Base-by-base conservation (phyloP, 2,888 invertebrate species). In the Omphaloscelis lunosa region DNA sequence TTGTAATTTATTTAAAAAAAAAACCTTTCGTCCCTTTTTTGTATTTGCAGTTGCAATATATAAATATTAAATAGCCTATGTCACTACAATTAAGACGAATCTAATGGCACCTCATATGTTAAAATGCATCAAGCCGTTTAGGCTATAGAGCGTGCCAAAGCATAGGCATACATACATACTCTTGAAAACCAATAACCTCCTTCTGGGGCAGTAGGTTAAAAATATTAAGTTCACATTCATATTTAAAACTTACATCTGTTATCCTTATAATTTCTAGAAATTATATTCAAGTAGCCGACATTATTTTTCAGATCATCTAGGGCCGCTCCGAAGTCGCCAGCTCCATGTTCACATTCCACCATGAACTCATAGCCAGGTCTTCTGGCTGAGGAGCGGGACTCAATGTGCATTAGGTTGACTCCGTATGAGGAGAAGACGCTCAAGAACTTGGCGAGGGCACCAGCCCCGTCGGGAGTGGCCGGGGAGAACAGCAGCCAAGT, bases 361-460 rank as follows among this genome's bases (percentile, higher is more conserved):
- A 99, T 99, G 94, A 99, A 99, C 95, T 99, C 99, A 91, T 99
- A 99, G 41, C 98, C 98, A 23, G 97, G 97, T 58, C 97, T 97
- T 80, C 99, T 97, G 70, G 98, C 97, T 0, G 99, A 99, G 1
- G 99, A 99, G 8, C 96, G 97, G 0, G 99, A 99, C 94, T 99
- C 99, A 80, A 99, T 99, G 94, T 99, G 99, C 84, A 98, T 96
- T 76, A 99, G 97, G 94, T 99, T 99, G 27, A 99, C 98, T 70
- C 97, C 97, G 85, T 98, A 95, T 17, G 97, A 98, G 93, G 99
- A 98, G 95, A 99, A 99, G 41, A 99, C 97, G 92, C 98, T 98
- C 79, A 99, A 97, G 77, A 98, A 98, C 91, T 97, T 98, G 2
- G 99, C 99, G 72, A 99, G 96, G 3, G 98, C 98, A 3, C 99